Evolutionary conservation across 1,140 invertebrate species (phyloP).

Genomic region (Diorhabda carinulata): DNA sequence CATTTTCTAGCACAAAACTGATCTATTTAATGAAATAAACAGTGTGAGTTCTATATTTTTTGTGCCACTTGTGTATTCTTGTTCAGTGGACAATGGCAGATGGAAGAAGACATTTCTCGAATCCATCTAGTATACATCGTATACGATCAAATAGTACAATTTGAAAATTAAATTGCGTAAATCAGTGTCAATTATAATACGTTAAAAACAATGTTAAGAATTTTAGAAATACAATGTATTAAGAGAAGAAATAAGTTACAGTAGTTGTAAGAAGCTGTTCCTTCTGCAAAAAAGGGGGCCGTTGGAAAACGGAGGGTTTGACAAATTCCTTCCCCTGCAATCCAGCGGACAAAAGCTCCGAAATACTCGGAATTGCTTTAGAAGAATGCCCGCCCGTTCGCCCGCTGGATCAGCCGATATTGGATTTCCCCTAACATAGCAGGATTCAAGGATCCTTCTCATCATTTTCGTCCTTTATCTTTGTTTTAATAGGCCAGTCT

Average conservation of each 20-base stretch:
- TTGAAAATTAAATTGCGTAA: no score
- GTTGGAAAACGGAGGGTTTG: constrained; percentile 16
- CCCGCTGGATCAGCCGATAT: constrained; percentile 38
- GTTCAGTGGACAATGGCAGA: no score
- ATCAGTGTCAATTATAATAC: no score
- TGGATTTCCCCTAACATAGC: constrained; percentile 36
- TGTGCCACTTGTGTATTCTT: no score
- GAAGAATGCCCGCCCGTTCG: constrained; percentile 33
- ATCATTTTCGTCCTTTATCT: constrained; percentile 2
- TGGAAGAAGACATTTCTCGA: no score
- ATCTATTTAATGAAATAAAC: no score
- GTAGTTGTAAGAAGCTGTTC: not conserved
- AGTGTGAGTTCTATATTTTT: no score
- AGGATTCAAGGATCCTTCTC: constrained; percentile 3
- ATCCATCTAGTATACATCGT: no score
- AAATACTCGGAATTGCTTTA: constrained; percentile 32
- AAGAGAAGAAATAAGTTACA: not conserved
- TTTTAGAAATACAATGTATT: no score
- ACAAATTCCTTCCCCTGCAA: constrained; percentile 37
- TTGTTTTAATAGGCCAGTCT: not conserved
- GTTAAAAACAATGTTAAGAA: no score
- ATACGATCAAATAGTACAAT: no score
- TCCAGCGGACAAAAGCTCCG: constrained; percentile 38
- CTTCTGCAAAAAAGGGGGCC: constrained; percentile 9
- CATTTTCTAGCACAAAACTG: no score